Percentiles rank a stretch among this genome's conserved stretches.
These are phyloP conservation scores for Hozukius guyotensis DNA, from an alignment of 2,797 vertebrate genomes.

Conservation along the genomic window DNA sequence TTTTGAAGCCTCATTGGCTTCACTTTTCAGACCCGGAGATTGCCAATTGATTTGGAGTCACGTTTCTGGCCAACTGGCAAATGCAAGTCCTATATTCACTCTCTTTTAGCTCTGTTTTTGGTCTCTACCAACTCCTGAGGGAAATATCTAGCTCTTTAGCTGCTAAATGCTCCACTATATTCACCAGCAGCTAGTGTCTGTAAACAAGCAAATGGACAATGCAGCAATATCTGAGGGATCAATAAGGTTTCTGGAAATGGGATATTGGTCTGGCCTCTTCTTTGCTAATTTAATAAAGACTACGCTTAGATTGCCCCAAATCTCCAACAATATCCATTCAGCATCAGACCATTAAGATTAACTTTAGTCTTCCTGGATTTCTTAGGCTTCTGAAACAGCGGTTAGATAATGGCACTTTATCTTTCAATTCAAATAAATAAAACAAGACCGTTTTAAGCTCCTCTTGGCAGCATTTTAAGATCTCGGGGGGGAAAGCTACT, in stretches of 20 bases:
- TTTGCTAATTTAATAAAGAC: background rate
- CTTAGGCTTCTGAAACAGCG: background rate
- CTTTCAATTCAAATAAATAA: background rate
- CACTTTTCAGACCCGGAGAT: too few species aligned
- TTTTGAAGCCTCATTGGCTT: too few species aligned
- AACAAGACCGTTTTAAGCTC: background rate
- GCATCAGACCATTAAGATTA: background rate
- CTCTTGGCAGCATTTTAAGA: background rate
- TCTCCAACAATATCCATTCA: background rate
- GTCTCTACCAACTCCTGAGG: background rate
- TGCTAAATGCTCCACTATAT: too few species aligned
- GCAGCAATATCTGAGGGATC: background rate
- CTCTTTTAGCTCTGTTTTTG: background rate
- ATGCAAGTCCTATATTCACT: background rate
- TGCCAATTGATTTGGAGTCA: too few species aligned
- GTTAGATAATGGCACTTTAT: background rate
- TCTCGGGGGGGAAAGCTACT: background rate
- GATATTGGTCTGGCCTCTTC: background rate
- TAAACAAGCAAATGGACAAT: background rate
- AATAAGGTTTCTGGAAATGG: background rate
- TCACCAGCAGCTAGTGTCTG: background rate
- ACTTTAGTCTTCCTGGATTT: background rate
- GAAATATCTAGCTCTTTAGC: background rate
- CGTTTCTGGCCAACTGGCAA: background rate
- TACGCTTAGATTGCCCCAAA: background rate